Percentiles rank a stretch among this genome's conserved stretches.
phyloP scores from a whole-genome alignment of 2,888 invertebrate genomes.

The Lasioglossum calceatum region DNA sequence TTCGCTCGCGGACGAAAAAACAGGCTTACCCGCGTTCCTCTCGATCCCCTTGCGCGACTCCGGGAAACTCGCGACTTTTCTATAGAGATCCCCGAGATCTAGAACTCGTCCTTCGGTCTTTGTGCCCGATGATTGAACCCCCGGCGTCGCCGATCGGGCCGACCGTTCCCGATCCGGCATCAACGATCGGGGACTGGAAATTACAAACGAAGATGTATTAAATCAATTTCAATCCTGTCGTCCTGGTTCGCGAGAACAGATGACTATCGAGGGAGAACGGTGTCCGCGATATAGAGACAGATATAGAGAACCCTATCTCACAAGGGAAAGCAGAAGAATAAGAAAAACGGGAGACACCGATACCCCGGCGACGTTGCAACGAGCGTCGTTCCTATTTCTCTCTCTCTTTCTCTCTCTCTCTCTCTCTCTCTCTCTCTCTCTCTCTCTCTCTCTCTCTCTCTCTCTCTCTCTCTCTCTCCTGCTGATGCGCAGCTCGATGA shows the following conservation, averaged over 20 bases:
- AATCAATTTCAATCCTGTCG: slow-evolving; percentile 10
- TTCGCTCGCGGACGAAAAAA: slow-evolving; percentile 19
- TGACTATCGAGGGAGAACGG: slow-evolving; percentile 1
- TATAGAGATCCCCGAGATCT: background rate
- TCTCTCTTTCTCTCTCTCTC: slow-evolving; percentile 27
- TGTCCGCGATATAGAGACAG: background rate
- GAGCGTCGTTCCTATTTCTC: slow-evolving; percentile 49
- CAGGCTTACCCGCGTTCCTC: background rate
- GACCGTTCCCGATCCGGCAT: background rate
- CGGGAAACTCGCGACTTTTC: background rate
- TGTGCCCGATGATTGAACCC: slow-evolving; percentile 1
- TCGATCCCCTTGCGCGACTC: background rate
- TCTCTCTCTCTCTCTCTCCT: slow-evolving; percentile 16
- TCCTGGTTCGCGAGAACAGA: slow-evolving; percentile 4
- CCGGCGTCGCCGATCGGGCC: background rate
- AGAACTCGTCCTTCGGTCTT: slow-evolving; percentile 3
- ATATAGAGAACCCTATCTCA: background rate
- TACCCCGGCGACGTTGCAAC: slow-evolving; percentile 41
- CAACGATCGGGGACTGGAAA: background rate
- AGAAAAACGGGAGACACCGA: background rate
- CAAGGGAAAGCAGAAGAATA: background rate
- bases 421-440: slow-evolving; percentile 11
- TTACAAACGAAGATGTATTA: slow-evolving; percentile 15
- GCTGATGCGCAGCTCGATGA: slow-evolving; percentile 76
- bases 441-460: background rate